Evolutionary conservation across 2,797 vertebrate genomes (phyloP), one percentile per base, ranked within the genome.

Genomic region (Sylvilagus floridanus): DNA sequence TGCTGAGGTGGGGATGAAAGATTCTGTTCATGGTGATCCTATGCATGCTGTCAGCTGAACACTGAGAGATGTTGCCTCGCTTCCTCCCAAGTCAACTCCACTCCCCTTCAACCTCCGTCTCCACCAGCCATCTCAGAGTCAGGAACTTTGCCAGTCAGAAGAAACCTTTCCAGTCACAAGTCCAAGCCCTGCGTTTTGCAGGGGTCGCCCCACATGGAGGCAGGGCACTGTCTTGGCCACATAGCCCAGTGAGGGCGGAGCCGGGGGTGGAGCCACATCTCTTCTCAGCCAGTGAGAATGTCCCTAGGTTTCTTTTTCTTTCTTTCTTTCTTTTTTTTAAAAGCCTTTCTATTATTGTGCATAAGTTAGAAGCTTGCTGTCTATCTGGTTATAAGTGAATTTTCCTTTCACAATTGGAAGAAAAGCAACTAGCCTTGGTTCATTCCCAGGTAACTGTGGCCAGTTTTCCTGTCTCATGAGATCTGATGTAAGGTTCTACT

Each of bases 391-490:
- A 81, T 54, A 14, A 84, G n/a, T 88, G 66, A 83, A 63, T 91
- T 91, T 92, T 72, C 26, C 35, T 65, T 26, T 76, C 32, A 35
- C 42, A 57, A 19, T 47, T 93, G 30, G 35, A 68, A 24, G 73
- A 81, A 91, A 88, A 92, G 28, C 52, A 75, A 73, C 7, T 90
- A 42, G n/a, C 83, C 65, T 89, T 73, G 28, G 66, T 93, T 96
- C 71, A 57, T 6, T 72, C 13, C 57, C 19, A 35, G 79, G 75
- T 13, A 88, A 37, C 85, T 68, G 21, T 85, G 65, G 57, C 69
- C 65, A 85, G 14, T 75, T 68, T 92, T 86, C 32, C 86, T 69
- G 68, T 87, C 84, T 85, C 69, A 24, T 88, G 78, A n/a, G 52
- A 90, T 24, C 24, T 78, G 60, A 83, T 42, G 30, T 84, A 54